A percentile compares a stretch with the other conserved stretches of the same genome.
Conservation (phyloP, 1,140 invertebrate species). For the Hyles vespertilio region DNA sequence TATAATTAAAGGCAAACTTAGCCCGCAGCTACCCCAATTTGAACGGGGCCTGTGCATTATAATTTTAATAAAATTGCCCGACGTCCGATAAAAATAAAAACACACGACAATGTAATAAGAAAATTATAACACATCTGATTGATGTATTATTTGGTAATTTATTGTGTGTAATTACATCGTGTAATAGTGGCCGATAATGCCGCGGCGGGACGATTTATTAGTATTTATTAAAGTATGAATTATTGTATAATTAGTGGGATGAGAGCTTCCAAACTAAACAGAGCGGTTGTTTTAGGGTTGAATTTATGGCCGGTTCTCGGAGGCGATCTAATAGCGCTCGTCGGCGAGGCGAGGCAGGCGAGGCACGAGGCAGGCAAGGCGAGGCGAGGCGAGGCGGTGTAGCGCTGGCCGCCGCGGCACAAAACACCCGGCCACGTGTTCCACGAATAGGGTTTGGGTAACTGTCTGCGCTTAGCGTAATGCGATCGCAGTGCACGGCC, state of each 20-base stretch:
- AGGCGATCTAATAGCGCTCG: constrained; percentile 53
- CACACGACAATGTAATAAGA: constrained; percentile 38
- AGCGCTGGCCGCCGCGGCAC: too few relatives aligned
- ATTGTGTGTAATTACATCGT: constrained; percentile 71
- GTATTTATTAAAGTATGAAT: constrained; percentile 75
- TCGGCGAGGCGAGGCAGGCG: constrained; percentile 25
- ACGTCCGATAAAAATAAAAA: constrained; percentile 45
- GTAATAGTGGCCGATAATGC: constrained; percentile 69
- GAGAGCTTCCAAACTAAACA: constrained; percentile 69
- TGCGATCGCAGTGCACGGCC: too few relatives aligned
- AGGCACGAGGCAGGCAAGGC: constrained; percentile 28
- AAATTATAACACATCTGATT: constrained; percentile 75
- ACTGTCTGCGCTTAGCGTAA: too few relatives aligned
- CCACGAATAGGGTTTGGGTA: not conserved
- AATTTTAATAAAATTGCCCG: constrained; percentile 71
- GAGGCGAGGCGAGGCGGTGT: constrained; percentile 22
- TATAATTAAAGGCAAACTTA: constrained; percentile 69
- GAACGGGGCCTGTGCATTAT: constrained; percentile 47
- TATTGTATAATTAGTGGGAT: constrained; percentile 72
- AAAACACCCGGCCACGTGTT: constrained; percentile 5
- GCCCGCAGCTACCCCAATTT: constrained; percentile 71
- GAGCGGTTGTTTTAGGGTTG: constrained; percentile 61
- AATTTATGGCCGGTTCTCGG: constrained; percentile 62
- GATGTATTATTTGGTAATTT: constrained; percentile 75
- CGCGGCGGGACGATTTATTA: constrained; percentile 62